Evolutionary conservation across 2,113 vertebrate species (phyloP).

Genomic region (Corynorhinus townsendii): DNA sequence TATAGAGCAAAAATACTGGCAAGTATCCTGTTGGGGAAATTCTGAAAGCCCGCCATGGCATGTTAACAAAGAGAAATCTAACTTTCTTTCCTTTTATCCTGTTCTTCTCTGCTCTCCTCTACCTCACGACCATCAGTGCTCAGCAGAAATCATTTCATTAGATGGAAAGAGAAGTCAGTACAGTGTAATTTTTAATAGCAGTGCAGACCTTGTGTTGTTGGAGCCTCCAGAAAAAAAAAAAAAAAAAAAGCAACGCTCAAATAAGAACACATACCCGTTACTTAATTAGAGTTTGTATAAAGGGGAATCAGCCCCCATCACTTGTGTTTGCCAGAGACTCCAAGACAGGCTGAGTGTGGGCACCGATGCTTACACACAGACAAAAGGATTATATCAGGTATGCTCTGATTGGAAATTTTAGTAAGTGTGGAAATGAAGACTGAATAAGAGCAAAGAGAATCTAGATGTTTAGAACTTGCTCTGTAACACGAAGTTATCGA

Average conservation of each 20-base stretch:
- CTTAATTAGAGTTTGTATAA: background rate
- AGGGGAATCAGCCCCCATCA: fast-evolving
- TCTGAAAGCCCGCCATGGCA: background rate
- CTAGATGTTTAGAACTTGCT: background rate
- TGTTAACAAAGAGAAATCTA: background rate
- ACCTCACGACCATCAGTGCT: background rate
- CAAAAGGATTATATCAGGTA: background rate
- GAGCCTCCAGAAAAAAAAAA: background rate
- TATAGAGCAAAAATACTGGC: background rate
- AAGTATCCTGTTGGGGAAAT: background rate
- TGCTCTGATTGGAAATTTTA: background rate
- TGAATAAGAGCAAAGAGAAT: background rate
- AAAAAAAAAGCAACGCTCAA: background rate
- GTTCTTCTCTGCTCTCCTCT: background rate
- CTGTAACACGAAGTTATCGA: background rate
- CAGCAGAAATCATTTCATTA: background rate
- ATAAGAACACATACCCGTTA: background rate
- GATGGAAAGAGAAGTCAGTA: background rate
- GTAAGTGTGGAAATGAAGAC: background rate
- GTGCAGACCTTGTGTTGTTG: fast-evolving
- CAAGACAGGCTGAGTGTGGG: background rate
- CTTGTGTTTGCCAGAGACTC: background rate
- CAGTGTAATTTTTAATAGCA: background rate
- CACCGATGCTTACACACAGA: background rate
- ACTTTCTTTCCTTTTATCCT: background rate